Evolutionary conservation across 1,140 invertebrate species (phyloP).

Genomic region (Xylocopa sonorina): DNA sequence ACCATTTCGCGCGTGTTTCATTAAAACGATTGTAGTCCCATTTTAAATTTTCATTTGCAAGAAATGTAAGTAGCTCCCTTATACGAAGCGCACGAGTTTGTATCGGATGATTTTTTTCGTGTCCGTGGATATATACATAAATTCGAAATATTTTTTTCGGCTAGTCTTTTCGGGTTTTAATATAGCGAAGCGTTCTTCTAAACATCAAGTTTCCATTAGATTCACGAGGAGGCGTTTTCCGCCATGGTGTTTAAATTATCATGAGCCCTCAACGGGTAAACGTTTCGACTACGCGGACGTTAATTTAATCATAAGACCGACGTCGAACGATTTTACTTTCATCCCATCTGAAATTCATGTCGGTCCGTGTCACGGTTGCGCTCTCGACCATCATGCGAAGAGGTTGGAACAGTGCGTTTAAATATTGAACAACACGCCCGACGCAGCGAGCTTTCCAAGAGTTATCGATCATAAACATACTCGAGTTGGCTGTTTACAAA

Average conservation of each 20-base stretch:
- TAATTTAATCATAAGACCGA: constrained; percentile 11
- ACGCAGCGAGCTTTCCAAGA: background rate
- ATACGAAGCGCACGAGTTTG: background rate
- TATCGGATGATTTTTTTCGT: background rate
- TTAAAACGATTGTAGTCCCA: constrained; percentile 23
- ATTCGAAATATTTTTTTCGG: background rate
- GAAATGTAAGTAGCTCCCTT: background rate
- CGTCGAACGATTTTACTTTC: constrained; percentile 8
- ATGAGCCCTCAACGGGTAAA: too few relatives aligned
- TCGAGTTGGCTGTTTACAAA: constrained; percentile 3
- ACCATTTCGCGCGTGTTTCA: constrained; percentile 27
- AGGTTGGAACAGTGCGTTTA: constrained; percentile 9
- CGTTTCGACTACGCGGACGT: background rate
- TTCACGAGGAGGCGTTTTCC: background rate
- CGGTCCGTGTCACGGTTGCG: background rate
- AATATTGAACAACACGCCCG: constrained; percentile 35
- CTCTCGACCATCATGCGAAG: background rate
- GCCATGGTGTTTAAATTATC: background rate
- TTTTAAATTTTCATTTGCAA: constrained; percentile 44
- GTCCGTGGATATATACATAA: background rate
- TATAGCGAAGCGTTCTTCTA: too few relatives aligned
- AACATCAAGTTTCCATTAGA: background rate
- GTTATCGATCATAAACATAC: constrained; percentile 11
- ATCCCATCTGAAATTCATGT: constrained; percentile 21
- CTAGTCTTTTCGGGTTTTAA: background rate